These are phyloP conservation scores for Arctocebus calabarensis DNA, from an alignment of 2,797 vertebrate species.

Conservation along the genomic window DNA sequence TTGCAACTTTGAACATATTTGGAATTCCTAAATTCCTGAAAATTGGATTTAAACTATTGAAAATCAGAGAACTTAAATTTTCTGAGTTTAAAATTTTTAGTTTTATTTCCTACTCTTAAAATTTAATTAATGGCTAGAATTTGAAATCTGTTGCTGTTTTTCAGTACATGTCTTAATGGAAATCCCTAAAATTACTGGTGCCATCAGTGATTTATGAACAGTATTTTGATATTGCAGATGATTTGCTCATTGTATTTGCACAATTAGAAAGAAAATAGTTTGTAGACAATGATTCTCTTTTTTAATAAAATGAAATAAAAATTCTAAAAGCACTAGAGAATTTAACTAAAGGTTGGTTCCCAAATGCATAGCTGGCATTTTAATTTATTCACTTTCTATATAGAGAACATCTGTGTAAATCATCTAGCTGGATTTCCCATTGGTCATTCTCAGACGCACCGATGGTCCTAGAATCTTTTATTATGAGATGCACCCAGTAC, in stretches of 20 bases:
- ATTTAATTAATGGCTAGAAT: constrained; percentile 60
- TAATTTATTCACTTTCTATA: constrained; percentile 67
- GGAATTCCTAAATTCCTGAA: constrained; percentile 74
- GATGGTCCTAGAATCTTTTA: constrained; percentile 30
- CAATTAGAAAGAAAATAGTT: constrained; percentile 79
- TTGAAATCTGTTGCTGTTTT: constrained; percentile 68
- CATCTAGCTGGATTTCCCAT: constrained; percentile 49
- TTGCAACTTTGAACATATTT: constrained; percentile 68
- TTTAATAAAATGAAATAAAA: constrained; percentile 71
- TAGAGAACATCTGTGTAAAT: constrained; percentile 65
- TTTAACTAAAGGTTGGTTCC: constrained; percentile 65
- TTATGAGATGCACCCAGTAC: constrained; percentile 4
- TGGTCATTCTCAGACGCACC: constrained; percentile 48
- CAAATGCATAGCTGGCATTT: constrained; percentile 59
- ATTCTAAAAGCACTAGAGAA: constrained; percentile 67
- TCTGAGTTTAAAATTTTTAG: constrained; percentile 72
- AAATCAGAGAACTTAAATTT: constrained; percentile 62
- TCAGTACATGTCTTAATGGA: constrained; percentile 66
- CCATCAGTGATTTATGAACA: constrained; percentile 68
- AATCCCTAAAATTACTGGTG: constrained; percentile 70
- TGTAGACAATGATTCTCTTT: constrained; percentile 71
- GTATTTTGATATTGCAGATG: constrained; percentile 80
- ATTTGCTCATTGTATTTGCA: constrained; percentile 81
- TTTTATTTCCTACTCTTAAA: constrained; percentile 70
- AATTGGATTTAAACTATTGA: constrained; percentile 65